Conservation (phyloP, 2,888 invertebrate species). For the Nycteola revayana region DNA sequence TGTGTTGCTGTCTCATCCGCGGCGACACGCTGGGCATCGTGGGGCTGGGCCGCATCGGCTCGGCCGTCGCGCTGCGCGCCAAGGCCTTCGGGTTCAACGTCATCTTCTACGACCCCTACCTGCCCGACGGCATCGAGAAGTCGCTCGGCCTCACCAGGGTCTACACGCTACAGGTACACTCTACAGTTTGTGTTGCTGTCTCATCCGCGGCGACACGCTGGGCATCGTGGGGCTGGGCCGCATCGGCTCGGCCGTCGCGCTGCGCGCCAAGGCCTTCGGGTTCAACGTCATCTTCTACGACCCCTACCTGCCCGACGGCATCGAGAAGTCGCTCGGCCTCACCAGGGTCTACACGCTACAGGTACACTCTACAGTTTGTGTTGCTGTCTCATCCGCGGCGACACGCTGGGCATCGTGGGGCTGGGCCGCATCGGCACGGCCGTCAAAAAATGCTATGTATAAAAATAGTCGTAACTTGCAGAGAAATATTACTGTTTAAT, state of each 20-base stretch:
- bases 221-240: conserved; percentile 99
- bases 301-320: conserved; percentile 99
- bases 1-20: conserved; percentile 98
- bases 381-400: conserved; percentile 98
- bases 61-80: conserved; percentile 98
- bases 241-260: conserved; percentile 98
- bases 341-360: conserved; percentile 98
- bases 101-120: conserved; percentile 99
- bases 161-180: conserved; percentile 88
- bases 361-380: too few relatives aligned
- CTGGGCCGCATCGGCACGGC: conserved; percentile 99
- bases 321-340: conserved; percentile 98
- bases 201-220: conserved; percentile 99
- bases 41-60: conserved; percentile 98
- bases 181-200: too few relatives aligned
- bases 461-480: too few relatives aligned
- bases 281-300: conserved; percentile 99
- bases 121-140: conserved; percentile 99
- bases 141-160: conserved; percentile 97
- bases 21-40: conserved; percentile 99
- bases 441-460: too few relatives aligned
- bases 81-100: conserved; percentile 99
- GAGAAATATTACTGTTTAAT: too few relatives aligned
- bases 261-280: conserved; percentile 99
- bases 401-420: conserved; percentile 99